Conservation (phyloP, 2,797 vertebrate species). For the Gymnoscopelus braueri region DNA sequence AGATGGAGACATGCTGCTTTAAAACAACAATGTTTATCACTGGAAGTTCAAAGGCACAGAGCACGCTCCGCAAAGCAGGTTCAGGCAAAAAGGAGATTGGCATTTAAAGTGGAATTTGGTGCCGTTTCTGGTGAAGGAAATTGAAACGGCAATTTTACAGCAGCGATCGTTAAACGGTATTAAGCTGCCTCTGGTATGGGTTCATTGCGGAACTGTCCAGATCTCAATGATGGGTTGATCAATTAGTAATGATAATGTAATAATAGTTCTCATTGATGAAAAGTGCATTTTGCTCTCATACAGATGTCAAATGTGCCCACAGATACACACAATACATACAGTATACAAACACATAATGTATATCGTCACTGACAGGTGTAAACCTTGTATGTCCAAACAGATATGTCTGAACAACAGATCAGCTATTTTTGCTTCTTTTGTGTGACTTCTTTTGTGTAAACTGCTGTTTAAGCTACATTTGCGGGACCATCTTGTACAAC, state of each 20-base stretch:
- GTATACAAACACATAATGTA: too few relatives aligned
- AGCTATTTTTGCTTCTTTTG: too few relatives aligned
- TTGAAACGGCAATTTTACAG: slow-evolving; percentile 52
- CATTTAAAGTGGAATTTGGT: slow-evolving; percentile 55
- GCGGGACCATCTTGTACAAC: too few relatives aligned
- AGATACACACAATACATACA: too few relatives aligned
- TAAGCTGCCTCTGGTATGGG: slow-evolving; percentile 36
- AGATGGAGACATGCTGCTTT: slow-evolving; percentile 57
- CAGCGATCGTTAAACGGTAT: slow-evolving; percentile 49
- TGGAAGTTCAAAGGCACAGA: slow-evolving; percentile 68
- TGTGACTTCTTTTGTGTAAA: too few relatives aligned
- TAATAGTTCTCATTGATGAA: slow-evolving; percentile 22
- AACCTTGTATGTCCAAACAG: too few relatives aligned
- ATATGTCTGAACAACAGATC: too few relatives aligned
- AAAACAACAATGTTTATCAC: slow-evolving; percentile 59
- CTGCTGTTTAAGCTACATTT: too few relatives aligned
- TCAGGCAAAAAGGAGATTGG: slow-evolving; percentile 53
- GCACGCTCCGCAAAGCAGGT: slow-evolving; percentile 49
- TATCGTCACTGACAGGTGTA: too few relatives aligned
- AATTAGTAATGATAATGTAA: slow-evolving; percentile 19
- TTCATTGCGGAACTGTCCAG: slow-evolving; percentile 13
- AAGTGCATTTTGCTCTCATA: neutral
- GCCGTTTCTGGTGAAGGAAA: slow-evolving; percentile 53
- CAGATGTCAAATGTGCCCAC: too few relatives aligned
- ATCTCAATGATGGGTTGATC: slow-evolving; percentile 2